Evolutionary conservation across 2,113 vertebrate species (phyloP), one percentile per base, ranked within the genome.

Genomic region (Butorides virescens): DNA sequence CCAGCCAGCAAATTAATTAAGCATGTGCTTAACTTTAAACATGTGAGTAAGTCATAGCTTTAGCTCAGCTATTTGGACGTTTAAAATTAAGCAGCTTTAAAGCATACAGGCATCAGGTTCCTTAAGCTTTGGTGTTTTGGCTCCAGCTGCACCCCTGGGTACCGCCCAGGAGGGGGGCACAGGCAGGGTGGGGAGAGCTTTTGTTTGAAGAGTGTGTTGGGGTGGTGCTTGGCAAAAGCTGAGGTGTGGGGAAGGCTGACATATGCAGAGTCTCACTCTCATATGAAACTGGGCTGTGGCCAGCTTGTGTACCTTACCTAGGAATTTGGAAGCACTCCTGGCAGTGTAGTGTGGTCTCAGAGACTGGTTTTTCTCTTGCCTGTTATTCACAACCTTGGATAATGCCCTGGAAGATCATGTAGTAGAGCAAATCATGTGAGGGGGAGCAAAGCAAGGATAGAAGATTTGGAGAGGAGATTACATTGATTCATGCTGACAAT

Each of bases 1-100:
- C 21, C 29, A 59, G 87, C 93, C 94, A 96, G 71, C 37, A 91
- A 97, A 95, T 87, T 93, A 97, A 92, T 94, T 97, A 97, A 92
- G 74, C 67, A 73, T 10, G 1, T 88, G 70, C 71, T 96, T 86
- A 91, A 87, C n/a, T 90, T 95, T 90, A 90, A 92, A 90, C 22
- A 74, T 6, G 11, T 44, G 39, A 80, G 37, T 76, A 82, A 83
- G 79, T 88, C 87, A 39, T 44, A 82, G 67, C 37, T 95, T 79
- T 70, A 90, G 46, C 14, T 47, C 77, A 88, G 39, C 46, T 91
- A 74, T 85, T 94, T 83, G 37, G 25, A 88, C 20, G 0, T 92
- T 93, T 82, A 82, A 96, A 62, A 46, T 92, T 88, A 86, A 95
- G 86, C 74, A 85, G 67, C 25, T 94, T 76, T 66, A 86, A 82